Evolutionary conservation across 2,797 vertebrate genomes (phyloP).

Genomic region (Salarias fasciatus): DNA sequence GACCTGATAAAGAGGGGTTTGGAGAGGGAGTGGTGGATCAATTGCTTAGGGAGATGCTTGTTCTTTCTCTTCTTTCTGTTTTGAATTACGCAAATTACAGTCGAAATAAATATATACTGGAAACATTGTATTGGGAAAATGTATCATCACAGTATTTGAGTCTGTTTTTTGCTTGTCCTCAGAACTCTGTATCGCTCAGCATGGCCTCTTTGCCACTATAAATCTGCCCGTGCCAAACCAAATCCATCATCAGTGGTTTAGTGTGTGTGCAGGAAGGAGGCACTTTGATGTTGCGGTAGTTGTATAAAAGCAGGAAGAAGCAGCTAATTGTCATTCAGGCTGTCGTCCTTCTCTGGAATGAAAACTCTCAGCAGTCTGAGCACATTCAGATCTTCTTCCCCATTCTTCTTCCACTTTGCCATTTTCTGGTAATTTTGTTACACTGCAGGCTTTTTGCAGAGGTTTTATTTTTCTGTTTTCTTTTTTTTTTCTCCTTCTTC

Average conservation of each 20-base stretch:
- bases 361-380: conserved; percentile 17
- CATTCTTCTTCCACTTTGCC: conserved; percentile 26
- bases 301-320: neutral
- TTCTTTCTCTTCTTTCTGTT: too few relatives aligned
- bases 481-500: too few relatives aligned
- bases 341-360: conserved; percentile 6
- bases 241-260: neutral
- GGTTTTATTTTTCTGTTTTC: neutral
- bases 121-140: too few relatives aligned
- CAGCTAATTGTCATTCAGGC: conserved; percentile 20
- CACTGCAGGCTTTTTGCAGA: neutral
- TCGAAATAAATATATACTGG: too few relatives aligned
- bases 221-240: too few relatives aligned
- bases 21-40: neutral
- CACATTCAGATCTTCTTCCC: conserved; percentile 32
- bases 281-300: neutral
- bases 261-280: conserved; percentile 3
- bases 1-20: conserved; percentile 21
- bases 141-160: too few relatives aligned
- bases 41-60: conserved; percentile 1
- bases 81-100: too few relatives aligned
- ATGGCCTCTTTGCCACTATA: neutral
- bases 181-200: neutral
- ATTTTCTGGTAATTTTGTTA: conserved; percentile 17
- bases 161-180: too few relatives aligned